Conservation (phyloP, 1,140 invertebrate species). For the Heliconius congener region DNA sequence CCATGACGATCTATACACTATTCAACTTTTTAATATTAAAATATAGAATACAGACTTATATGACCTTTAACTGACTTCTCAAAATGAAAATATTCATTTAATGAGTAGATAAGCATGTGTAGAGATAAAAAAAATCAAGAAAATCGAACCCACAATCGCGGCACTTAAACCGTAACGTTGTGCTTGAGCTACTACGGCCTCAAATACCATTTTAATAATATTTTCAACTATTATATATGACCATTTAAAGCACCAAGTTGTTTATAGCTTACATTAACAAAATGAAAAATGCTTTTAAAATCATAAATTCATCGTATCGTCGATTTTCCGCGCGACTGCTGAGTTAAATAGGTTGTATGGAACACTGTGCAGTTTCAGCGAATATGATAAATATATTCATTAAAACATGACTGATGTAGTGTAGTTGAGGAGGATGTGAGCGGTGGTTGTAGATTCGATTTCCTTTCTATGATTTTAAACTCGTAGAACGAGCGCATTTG, state of each 20-base stretch:
- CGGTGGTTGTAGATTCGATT: not conserved
- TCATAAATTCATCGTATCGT: constrained; percentile 41
- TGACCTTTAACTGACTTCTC: too few relatives aligned
- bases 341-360: constrained; percentile 40
- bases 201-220: not conserved
- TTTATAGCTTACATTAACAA: constrained; percentile 24
- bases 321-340: constrained; percentile 39
- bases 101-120: too few relatives aligned
- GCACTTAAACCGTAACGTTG: too few relatives aligned
- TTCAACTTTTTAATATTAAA: too few relatives aligned
- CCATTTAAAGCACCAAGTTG: not conserved
- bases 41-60: too few relatives aligned
- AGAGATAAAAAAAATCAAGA: too few relatives aligned
- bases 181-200: too few relatives aligned
- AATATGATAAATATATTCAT: not conserved
- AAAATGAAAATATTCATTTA: too few relatives aligned
- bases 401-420: not conserved
- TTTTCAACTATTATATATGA: not conserved
- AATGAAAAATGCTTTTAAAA: constrained; percentile 40
- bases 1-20: too few relatives aligned
- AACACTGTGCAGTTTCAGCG: constrained; percentile 1
- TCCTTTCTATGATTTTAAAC: not conserved
- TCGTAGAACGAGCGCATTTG: too few relatives aligned
- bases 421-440: not conserved
- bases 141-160: too few relatives aligned